phyloP scores from a whole-genome alignment of 2,888 invertebrate genomes.

The Eretmocerus hayati region DNA sequence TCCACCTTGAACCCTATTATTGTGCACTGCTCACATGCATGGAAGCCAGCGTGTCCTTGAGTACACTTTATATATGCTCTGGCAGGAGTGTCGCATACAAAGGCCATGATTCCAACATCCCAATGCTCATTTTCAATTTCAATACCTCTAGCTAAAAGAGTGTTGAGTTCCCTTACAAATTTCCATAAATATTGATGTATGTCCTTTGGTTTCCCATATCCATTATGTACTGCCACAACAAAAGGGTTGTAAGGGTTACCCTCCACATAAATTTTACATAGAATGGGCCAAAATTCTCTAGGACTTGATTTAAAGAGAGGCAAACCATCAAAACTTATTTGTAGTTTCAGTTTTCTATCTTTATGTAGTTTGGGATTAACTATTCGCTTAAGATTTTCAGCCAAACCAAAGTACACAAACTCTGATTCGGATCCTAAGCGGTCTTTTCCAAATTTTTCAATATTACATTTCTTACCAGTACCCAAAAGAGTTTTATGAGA shows the following conservation, averaged over 20 bases:
- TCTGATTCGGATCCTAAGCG: too few species aligned
- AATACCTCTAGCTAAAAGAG: background rate
- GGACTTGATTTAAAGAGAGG: background rate
- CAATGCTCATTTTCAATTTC: background rate
- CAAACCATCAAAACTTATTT: background rate
- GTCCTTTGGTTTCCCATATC: background rate
- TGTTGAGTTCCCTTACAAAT: constrained; percentile 1
- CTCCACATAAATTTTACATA: background rate
- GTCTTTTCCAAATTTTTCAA: too few species aligned
- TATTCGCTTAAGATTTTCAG: background rate
- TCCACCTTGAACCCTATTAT: too few species aligned
- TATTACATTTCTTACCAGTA: too few species aligned
- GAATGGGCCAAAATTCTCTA: constrained; percentile 1
- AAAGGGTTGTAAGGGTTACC: background rate
- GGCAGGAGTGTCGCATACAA: constrained; percentile 1
- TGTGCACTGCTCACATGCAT: background rate
- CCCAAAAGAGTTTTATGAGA: too few species aligned
- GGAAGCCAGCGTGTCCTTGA: background rate
- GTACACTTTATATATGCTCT: background rate
- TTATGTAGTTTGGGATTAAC: background rate
- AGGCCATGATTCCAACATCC: background rate
- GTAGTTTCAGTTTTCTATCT: background rate
- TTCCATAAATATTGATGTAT: background rate
- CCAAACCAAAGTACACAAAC: background rate
- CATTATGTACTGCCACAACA: background rate